phyloP scores from a whole-genome alignment of 2,888 invertebrate species.

The Polylopha cassiicola region DNA sequence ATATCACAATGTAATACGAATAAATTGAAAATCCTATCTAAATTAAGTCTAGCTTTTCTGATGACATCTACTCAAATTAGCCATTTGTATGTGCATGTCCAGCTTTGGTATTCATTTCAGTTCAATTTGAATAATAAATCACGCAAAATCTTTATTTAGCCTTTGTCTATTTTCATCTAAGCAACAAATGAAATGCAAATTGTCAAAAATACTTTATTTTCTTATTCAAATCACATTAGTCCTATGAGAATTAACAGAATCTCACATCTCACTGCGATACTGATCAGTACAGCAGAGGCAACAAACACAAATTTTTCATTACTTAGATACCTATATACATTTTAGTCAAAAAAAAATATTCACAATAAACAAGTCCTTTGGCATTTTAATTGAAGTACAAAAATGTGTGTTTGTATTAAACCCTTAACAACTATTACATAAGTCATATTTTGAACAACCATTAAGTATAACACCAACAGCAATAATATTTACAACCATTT shows the following conservation, averaged over 20 bases:
- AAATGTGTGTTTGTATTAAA: constrained; percentile 36
- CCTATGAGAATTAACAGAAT: constrained; percentile 18
- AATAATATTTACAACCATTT: no score
- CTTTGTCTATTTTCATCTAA: no score
- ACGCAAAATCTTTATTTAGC: neutral
- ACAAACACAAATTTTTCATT: constrained; percentile 21
- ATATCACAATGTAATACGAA: no score
- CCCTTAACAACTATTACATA: constrained; percentile 25
- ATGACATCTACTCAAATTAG: no score
- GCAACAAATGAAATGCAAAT: neutral
- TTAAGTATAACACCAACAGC: constrained; percentile 1
- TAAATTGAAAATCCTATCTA: no score
- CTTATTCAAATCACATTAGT: constrained; percentile 6
- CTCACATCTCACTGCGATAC: constrained; percentile 12
- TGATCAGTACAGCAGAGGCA: constrained; percentile 13
- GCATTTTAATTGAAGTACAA: constrained; percentile 30
- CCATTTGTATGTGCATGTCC: no score
- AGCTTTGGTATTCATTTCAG: no score
- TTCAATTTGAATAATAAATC: neutral
- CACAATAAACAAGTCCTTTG: constrained; percentile 15
- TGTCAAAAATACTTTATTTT: constrained; percentile 21
- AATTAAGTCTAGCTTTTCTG: no score
- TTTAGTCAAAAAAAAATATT: constrained; percentile 10
- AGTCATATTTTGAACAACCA: constrained; percentile 20
- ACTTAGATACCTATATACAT: constrained; percentile 9